phyloP scores from a whole-genome alignment of 2,888 invertebrate species.

The Acleris cristana region DNA sequence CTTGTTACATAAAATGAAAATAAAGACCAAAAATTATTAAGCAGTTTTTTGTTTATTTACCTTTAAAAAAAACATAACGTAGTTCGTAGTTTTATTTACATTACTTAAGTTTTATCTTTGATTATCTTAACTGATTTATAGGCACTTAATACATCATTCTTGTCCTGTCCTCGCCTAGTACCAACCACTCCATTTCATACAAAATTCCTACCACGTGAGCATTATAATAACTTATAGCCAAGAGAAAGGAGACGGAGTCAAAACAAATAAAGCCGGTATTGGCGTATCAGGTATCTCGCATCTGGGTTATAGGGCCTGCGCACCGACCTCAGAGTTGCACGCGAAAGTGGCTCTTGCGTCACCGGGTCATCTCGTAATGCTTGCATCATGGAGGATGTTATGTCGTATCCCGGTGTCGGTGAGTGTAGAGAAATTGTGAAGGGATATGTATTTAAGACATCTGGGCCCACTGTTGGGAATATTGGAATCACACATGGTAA shows the following conservation, averaged over 20 bases:
- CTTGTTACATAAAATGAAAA: not conserved
- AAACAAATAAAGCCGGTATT: conserved; percentile 51
- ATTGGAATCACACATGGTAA: too few species aligned
- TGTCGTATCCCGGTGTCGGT: conserved; percentile 43
- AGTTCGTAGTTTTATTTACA: too few species aligned
- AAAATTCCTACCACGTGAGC: too few species aligned
- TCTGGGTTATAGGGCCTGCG: conserved; percentile 73
- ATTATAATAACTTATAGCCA: not conserved
- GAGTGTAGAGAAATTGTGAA: conserved; percentile 15
- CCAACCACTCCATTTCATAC: too few species aligned
- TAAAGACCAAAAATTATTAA: not conserved
- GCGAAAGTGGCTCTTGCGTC: conserved; percentile 80
- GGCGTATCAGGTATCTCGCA: conserved; percentile 50
- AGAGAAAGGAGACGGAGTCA: conserved; percentile 40
- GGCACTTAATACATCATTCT: too few species aligned
- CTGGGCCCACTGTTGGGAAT: too few species aligned
- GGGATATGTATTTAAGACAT: not conserved
- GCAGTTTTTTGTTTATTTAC: not conserved
- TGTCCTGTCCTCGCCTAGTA: too few species aligned
- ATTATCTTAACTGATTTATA: too few species aligned
- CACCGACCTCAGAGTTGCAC: conserved; percentile 62
- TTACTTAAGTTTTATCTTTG: too few species aligned
- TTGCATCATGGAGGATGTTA: conserved; percentile 70
- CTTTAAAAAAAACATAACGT: too few species aligned
- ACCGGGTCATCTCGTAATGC: conserved; percentile 71